Evolutionary conservation across 2,797 vertebrate species (phyloP), one percentile per base, ranked within the genome.

Genomic region (Tadarida brasiliensis): DNA sequence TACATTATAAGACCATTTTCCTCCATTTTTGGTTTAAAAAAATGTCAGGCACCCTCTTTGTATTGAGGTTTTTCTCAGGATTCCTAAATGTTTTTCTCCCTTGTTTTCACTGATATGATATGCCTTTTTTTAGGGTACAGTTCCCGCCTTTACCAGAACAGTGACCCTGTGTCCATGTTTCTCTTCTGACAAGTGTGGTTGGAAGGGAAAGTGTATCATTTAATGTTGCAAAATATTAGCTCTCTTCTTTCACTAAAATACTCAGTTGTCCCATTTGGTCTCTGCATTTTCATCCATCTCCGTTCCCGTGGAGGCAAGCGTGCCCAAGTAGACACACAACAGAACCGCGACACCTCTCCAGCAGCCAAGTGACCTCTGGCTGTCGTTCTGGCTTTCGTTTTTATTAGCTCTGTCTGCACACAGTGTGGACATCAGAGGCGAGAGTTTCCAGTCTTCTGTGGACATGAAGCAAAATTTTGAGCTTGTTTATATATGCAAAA

Each of bases 71-170:
- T 91, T 93, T 17, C 61, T 74, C 63, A 47, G 0, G 54, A 44
- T 7, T 88, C 77, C 57, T 82, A 4, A 73, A 35, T 88, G 54
- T n/a, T 76, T 83, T n/a, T 39, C 22, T 35, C 33, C 56, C 51
- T 15, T 0, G 0, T 47, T 94, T 73, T 81, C 16, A 1, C 81
- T 35, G 14, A 10, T 49, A 49, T 19, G 77, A 30, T n/a, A 47
- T 51, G 74, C 63, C 71, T 90, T 89, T 90, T 89, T 70, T 86
- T 77, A 86, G 67, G 30, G 17, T 49, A 26, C 1, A 15, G 51
- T 63, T 80, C 84, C 59, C n/a, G 11, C 68, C 61, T 91, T 81
- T 85, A 7, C 61, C 85, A 51, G 59, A 81, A 30, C 3, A 33
- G 12, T 28, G 51, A 35, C 65, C 33, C 67, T 51, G 5, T 81